Evolutionary conservation across 2,113 vertebrate species (phyloP), one percentile per base, ranked within the genome.

Genomic region (Jacana jacana): DNA sequence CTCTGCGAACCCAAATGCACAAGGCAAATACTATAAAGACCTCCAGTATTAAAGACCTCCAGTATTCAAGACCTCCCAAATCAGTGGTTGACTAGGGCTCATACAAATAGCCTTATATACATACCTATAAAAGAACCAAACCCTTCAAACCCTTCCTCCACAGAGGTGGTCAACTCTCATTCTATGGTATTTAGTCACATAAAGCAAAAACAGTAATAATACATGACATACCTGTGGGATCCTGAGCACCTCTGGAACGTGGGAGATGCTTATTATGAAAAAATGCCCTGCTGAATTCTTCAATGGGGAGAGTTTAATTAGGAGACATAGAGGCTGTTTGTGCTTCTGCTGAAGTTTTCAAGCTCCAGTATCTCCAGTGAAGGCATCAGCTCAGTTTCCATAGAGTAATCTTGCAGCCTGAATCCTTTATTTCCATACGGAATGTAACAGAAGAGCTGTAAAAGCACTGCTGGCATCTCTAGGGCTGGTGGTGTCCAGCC

Each of bases 351-450:
- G 83, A 90, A 79, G 39, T 92, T 95, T 89, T 89, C 69, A 79
- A 84, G 81, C 57, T 94, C 83, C 48, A 11, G 11, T 94, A 91
- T 90, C 91, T 87, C 64, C 68, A 25, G 8, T 28, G 76, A 81
- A 68, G 39, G 52, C 31, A 87, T 57, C 81, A 58, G 23, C 76
- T 88, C 69, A 55, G 61, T 84, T 94, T 93, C 73, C 92, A 54
- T 84, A 42, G 9, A 6, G 48, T 72, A 76, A 70, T 76, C 54
- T n/a, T 23, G 66, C 44, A 25, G 83, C 49, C 37, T 76, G 77
- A 82, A 65, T 71, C 61, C 73, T 91, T 95, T 33, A 28, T 94
- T 94, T 93, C 83, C 86, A 89, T 71, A 14, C 25, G 61, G 82
- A 95, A 66, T 0, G 6, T 81, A 92, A 75, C 35, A 92, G 49